Percentiles rank a stretch among this genome's conserved stretches.
phyloP scores from a whole-genome alignment of 1,140 invertebrate genomes.

The Gryllus bimaculatus region DNA sequence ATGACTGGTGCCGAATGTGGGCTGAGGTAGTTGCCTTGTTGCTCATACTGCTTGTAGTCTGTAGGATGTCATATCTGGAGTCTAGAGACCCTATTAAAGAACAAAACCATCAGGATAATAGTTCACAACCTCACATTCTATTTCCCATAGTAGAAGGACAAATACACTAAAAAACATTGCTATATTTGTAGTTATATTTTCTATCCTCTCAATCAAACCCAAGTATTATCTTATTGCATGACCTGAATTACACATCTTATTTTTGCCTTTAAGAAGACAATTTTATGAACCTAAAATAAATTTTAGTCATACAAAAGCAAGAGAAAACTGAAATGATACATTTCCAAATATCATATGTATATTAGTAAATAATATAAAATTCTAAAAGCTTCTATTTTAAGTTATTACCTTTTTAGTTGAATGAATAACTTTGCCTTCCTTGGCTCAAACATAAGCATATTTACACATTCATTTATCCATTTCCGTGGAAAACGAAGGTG shows the following conservation, averaged over 20 bases:
- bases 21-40: slow-evolving; percentile 11
- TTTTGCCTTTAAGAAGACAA: neutral
- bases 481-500: no score
- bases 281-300: neutral
- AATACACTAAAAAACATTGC: no score
- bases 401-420: no score
- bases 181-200: no score
- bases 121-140: neutral
- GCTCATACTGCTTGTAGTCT: slow-evolving; percentile 21
- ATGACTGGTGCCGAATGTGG: slow-evolving; percentile 27
- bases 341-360: neutral
- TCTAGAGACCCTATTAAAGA: slow-evolving; percentile 31
- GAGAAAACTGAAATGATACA: neutral
- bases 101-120: neutral
- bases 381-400: no score
- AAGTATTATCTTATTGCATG: no score
- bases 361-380: no score
- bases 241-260: neutral
- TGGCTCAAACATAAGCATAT: no score
- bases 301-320: neutral
- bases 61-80: slow-evolving; percentile 38
- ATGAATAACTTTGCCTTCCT: no score
- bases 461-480: no score
- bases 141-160: neutral
- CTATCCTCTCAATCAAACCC: no score